These are phyloP conservation scores for Drosophila pruinosa DNA, from an alignment of 1,140 invertebrate genomes.

Conservation along the genomic window DNA sequence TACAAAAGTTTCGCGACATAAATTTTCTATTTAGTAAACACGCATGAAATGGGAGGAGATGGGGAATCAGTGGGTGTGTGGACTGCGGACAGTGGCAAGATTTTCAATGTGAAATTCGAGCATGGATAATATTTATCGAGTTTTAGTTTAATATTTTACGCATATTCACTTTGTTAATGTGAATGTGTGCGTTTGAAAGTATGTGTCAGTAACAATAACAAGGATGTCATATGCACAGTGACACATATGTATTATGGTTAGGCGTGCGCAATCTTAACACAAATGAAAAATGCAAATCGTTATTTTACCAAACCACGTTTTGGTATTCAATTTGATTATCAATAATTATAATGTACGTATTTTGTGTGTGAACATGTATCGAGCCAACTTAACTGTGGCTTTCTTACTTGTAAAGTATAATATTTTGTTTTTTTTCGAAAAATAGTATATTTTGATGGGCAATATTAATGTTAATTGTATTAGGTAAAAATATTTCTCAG, in stretches of 20 bases:
- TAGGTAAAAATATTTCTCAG: no score
- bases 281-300: slow-evolving; percentile 49
- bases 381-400: background rate
- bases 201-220: background rate
- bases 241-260: slow-evolving; percentile 1
- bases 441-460: no score
- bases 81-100: slow-evolving; percentile 23
- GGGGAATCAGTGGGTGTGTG: background rate
- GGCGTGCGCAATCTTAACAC: slow-evolving; percentile 34
- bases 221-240: background rate
- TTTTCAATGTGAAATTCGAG: slow-evolving; percentile 66
- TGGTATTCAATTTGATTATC: slow-evolving; percentile 47
- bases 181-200: background rate
- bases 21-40: slow-evolving; percentile 44
- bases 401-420: background rate
- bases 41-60: background rate
- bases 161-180: background rate
- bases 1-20: slow-evolving; percentile 61
- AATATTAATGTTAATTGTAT: no score
- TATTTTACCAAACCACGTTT: slow-evolving; percentile 39
- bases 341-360: slow-evolving; percentile 5
- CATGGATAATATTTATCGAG: slow-evolving; percentile 49
- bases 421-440: no score
- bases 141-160: slow-evolving; percentile 43
- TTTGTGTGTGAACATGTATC: background rate